These are phyloP conservation scores for Vanessa atalanta DNA, from an alignment of 1,140 invertebrate species.

Conservation along the genomic window DNA sequence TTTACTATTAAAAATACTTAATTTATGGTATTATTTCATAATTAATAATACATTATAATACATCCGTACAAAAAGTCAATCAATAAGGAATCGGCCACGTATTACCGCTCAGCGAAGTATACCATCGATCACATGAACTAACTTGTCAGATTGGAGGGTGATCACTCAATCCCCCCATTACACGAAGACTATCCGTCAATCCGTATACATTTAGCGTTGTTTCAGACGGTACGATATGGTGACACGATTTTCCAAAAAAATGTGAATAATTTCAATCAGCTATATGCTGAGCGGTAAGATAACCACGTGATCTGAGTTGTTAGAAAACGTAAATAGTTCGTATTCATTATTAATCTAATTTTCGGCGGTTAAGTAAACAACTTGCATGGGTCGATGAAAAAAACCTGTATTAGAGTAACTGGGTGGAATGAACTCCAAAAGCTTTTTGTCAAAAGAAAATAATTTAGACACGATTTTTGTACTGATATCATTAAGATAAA, in stretches of 20 bases:
- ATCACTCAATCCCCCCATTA: constrained; percentile 69
- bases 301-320: too few species aligned
- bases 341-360: too few species aligned
- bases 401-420: too few species aligned
- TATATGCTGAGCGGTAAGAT: too few species aligned
- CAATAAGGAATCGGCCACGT: constrained; percentile 52
- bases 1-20: background rate
- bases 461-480: too few species aligned
- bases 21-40: background rate
- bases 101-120: constrained; percentile 37
- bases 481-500: too few species aligned
- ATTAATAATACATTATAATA: background rate
- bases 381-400: too few species aligned
- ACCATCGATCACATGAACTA: constrained; percentile 67
- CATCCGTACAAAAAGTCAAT: constrained; percentile 50
- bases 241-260: background rate
- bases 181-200: constrained; percentile 64
- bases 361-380: too few species aligned
- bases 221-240: constrained; percentile 36
- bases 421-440: too few species aligned
- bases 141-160: constrained; percentile 72
- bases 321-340: too few species aligned
- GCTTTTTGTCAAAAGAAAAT: too few species aligned
- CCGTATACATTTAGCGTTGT: constrained; percentile 36
- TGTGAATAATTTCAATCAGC: background rate